These are phyloP conservation scores for Erpobdella octoculata DNA, from an alignment of 2,888 invertebrate genomes.

Conservation along the genomic window DNA sequence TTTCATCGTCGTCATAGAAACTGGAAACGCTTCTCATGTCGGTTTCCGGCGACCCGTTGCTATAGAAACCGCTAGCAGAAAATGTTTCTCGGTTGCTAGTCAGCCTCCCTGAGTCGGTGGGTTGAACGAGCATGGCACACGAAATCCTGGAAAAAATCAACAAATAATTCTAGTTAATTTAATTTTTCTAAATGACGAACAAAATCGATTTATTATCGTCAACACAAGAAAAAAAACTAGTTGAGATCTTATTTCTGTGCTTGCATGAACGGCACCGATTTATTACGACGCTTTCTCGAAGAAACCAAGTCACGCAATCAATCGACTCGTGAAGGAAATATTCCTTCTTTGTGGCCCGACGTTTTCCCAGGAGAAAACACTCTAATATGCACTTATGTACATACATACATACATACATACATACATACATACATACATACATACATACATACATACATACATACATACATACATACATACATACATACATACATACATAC, in stretches of 20 bases:
- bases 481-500: conserved; percentile 6
- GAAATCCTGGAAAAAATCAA: no score
- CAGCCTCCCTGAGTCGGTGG: neutral
- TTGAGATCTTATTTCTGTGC: no score
- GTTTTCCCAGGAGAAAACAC: no score
- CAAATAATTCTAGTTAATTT: no score
- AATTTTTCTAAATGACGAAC: no score
- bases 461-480: conserved; percentile 8
- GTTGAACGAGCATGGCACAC: conserved; percentile 21
- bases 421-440: conserved; percentile 5
- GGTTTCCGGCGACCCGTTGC: conserved; percentile 10
- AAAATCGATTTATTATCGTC: no score
- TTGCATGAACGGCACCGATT: no score
- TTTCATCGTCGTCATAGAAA: conserved; percentile 6
- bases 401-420: conserved; percentile 17
- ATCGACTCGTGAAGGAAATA: no score
- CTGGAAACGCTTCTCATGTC: conserved; percentile 19
- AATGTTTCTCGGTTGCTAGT: conserved; percentile 12
- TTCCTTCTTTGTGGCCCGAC: no score
- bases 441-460: neutral
- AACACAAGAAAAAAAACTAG: no score
- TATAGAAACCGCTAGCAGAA: neutral
- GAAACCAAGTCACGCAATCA: no score
- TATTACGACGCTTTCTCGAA: no score
- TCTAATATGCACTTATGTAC: neutral